Conservation (phyloP, 2,113 vertebrate genomes). For the Hemicordylus capensis region DNA sequence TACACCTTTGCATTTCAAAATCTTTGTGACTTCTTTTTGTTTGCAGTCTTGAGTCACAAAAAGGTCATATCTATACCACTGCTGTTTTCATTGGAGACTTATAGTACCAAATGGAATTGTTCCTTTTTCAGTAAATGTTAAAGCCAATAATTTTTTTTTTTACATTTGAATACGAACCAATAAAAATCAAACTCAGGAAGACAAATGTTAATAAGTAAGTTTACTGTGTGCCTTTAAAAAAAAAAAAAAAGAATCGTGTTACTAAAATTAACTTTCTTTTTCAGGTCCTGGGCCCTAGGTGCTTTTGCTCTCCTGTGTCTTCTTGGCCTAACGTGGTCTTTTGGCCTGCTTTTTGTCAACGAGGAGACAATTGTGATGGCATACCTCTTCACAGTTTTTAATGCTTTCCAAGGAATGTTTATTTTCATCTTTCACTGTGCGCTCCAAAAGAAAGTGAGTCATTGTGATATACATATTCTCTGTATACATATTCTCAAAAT, state of each 20-base stretch:
- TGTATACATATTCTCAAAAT: conserved; percentile 25
- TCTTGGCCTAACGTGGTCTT: conserved; percentile 96
- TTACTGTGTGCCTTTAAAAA: conserved; percentile 15
- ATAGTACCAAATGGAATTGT: conserved; percentile 74
- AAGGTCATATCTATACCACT: conserved; percentile 75
- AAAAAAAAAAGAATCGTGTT: conserved; percentile 43
- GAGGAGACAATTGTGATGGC: conserved; percentile 96
- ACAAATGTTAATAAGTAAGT: conserved; percentile 72
- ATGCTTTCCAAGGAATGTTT: conserved; percentile 98
- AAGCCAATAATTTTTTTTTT: conserved; percentile 73
- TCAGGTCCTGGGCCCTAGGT: conserved; percentile 97
- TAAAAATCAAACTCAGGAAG: conserved; percentile 75
- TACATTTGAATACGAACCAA: conserved; percentile 75
- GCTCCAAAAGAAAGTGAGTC: conserved; percentile 97
- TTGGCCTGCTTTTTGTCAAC: conserved; percentile 95
- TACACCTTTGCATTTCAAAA: conserved; percentile 71
- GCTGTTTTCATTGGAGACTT: conserved; percentile 76
- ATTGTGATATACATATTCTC: neutral
- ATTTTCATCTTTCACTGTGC: conserved; percentile 99
- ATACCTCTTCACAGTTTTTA: conserved; percentile 99
- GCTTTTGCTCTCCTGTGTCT: conserved; percentile 95
- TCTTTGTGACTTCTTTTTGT: conserved; percentile 67
- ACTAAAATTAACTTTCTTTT: conserved; percentile 74
- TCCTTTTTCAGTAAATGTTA: conserved; percentile 75
- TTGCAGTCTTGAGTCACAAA: conserved; percentile 72